Base-by-base conservation (phyloP, 2,113 vertebrate genomes). In the Symphodus melops region DNA sequence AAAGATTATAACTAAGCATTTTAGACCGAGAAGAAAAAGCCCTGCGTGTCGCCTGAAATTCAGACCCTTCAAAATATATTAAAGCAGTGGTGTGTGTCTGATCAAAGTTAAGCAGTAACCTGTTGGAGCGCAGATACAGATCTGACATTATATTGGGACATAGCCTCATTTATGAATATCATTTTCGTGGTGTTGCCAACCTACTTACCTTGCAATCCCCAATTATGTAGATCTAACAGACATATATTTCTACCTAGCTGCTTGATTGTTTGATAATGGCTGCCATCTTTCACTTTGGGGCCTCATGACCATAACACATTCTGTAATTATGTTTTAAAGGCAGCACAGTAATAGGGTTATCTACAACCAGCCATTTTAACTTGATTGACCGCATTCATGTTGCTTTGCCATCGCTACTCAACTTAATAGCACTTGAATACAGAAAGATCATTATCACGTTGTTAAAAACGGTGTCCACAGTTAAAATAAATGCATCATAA, bases 301-400 rank as follows among this genome's bases (percentile, higher is more conserved):
- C 49, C 61, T 77, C 51, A 37, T 77, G 54, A 74, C 54, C 77
- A 76, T 75, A 49, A 63, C 76, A 63, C 72, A 62, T 46, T 10
- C 20, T 37, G 56, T 72, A 78, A 85, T 90, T 77, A 85, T 46
- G 59, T 46, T 53, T 51, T 13, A 53, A 68, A 78, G 17, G n/a
- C 71, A 64, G 36, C 17, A 61, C 37, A 60, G 59, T 80, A 74
- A 79, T 76, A 53, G 75, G 56, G 52, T 54, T 72, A 69, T 80
- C 42, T 48, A 61, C 57, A 75, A 72, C 72, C 61, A 48, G 23
- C 2, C 13, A 83, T 83, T 77, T 83, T 52, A 19, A 66, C 60
- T 60, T 84, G 83, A 89, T 80, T 86, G 68, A 65, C 49, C 82
- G 75, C 17, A 78, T 83, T 80, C 52, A 68, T 16, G 48, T 37